phyloP scores from a whole-genome alignment of 2,797 vertebrate species.

The Microcaecilia unicolor region DNA sequence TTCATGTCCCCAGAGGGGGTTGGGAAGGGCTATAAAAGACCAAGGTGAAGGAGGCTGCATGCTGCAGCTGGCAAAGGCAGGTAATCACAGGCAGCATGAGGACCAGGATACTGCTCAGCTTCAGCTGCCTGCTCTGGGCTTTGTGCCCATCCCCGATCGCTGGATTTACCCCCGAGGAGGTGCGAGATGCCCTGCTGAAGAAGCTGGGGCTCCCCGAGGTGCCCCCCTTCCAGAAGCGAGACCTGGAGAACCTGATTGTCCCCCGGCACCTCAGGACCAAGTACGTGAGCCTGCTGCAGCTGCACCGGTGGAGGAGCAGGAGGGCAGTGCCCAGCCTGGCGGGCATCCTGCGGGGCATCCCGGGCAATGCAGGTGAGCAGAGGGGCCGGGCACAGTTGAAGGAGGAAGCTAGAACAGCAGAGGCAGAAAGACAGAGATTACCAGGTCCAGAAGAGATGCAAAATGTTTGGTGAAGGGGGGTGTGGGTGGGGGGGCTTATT shows the following conservation, averaged over 20 bases:
- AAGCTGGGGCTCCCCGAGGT: constrained; percentile 64
- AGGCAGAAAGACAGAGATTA: too few species aligned
- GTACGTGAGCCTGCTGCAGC: constrained; percentile 72
- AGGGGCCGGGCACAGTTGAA: too few species aligned
- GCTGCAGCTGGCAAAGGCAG: too few species aligned
- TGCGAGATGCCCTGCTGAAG: constrained; percentile 67
- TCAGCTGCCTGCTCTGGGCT: constrained; percentile 21
- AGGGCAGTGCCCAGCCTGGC: constrained; percentile 73
- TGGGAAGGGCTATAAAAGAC: too few species aligned
- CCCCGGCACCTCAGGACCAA: constrained; percentile 70
- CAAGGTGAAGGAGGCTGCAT: background rate
- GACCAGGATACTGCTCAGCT: constrained; percentile 3
- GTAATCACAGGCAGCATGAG: constrained; percentile 20
- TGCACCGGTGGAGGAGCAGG: constrained; percentile 42
- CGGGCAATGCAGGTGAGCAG: constrained; percentile 70
- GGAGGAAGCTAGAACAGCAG: too few species aligned
- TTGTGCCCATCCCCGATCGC: constrained; percentile 8
- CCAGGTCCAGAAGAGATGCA: too few species aligned
- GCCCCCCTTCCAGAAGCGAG: constrained; percentile 65
- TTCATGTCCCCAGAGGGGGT: constrained; percentile 62
- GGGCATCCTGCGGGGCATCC: constrained; percentile 75
- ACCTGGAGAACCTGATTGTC: constrained; percentile 69
- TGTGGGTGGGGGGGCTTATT: too few species aligned
- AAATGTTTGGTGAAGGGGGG: too few species aligned
- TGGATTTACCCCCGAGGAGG: constrained; percentile 61